A percentile compares a stretch with the other conserved stretches of the same genome.
phyloP scores from a whole-genome alignment of 1,140 invertebrate genomes.

The Drosophila sturtevanti region DNA sequence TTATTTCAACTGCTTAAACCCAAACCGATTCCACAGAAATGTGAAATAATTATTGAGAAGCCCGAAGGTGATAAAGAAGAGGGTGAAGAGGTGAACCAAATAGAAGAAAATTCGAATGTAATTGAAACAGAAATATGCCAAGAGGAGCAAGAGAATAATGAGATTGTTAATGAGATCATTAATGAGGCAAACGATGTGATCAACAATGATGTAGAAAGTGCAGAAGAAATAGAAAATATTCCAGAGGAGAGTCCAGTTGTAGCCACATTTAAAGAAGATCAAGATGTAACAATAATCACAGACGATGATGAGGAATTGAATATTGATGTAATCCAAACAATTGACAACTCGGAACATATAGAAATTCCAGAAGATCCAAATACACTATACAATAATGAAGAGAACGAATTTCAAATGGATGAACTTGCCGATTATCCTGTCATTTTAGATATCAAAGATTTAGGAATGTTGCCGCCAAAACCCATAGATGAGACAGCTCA shows the following conservation, averaged over 20 bases:
- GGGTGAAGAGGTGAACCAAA: background rate
- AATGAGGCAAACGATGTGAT: background rate
- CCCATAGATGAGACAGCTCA: slow-evolving; percentile 10
- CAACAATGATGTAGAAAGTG: background rate
- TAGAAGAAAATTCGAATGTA: no score
- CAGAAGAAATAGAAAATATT: background rate
- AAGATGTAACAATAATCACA: background rate
- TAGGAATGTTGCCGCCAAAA: slow-evolving; percentile 8
- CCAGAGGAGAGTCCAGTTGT: background rate
- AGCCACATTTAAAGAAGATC: background rate
- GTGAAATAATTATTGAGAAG: background rate
- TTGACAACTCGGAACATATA: background rate
- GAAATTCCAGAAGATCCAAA: background rate
- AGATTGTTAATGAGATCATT: no score
- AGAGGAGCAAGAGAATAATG: no score
- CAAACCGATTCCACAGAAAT: background rate
- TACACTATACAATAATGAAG: background rate
- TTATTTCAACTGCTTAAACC: slow-evolving; percentile 21
- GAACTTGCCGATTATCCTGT: slow-evolving; percentile 8
- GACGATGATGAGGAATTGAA: background rate
- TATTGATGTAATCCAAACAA: no score
- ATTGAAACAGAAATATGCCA: no score
- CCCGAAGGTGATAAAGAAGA: background rate
- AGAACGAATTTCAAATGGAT: background rate
- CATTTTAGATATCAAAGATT: slow-evolving; percentile 14